phyloP scores from a whole-genome alignment of 2,113 vertebrate species.

The Monopterus albus region DNA sequence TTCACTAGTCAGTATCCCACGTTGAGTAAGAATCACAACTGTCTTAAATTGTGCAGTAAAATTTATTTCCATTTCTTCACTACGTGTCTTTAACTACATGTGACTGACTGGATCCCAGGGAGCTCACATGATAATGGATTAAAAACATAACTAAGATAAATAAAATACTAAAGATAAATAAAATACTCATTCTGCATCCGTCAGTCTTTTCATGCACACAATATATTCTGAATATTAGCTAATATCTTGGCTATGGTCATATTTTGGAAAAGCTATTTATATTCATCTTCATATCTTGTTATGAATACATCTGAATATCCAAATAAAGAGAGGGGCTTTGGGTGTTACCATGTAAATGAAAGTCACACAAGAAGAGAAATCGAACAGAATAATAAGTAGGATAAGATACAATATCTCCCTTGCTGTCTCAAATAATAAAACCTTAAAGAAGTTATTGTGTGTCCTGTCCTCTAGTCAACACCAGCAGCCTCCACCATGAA shows the following conservation, averaged over 20 bases:
- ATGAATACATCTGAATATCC: conserved; percentile 24
- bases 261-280: conserved; percentile 18
- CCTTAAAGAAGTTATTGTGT: too few relatives aligned
- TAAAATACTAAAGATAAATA: too few relatives aligned
- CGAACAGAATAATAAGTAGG: conserved; percentile 3
- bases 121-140: too few relatives aligned
- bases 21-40: not conserved
- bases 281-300: conserved; percentile 14
- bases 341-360: conserved; percentile 5
- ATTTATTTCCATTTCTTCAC: too few relatives aligned
- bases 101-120: too few relatives aligned
- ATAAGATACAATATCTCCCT: not conserved
- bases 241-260: not conserved
- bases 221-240: not conserved
- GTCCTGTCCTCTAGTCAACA: too few relatives aligned
- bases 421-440: too few relatives aligned
- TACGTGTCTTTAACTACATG: too few relatives aligned
- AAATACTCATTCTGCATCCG: too few relatives aligned
- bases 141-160: too few relatives aligned
- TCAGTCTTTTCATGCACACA: too few relatives aligned
- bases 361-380: not conserved
- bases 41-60: too few relatives aligned
- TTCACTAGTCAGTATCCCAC: not conserved
- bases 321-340: not conserved
- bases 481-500: not conserved